A percentile compares a stretch with the other conserved stretches of the same genome.
Conservation (phyloP, 2,113 vertebrate genomes). For the Lipophrys pholis region DNA sequence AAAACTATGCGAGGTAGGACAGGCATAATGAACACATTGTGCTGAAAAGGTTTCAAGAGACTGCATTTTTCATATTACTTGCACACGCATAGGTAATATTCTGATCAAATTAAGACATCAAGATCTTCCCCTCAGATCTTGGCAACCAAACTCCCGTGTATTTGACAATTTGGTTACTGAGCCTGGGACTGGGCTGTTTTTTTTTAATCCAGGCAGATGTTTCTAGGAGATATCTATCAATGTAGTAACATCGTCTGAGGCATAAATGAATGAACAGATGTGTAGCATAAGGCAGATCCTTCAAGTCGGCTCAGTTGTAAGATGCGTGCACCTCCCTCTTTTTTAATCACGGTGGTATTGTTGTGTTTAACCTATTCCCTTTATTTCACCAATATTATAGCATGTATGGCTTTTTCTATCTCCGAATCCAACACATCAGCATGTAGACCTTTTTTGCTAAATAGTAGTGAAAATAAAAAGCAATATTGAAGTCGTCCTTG, state of each 20-base stretch:
- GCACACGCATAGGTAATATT: constrained; percentile 28
- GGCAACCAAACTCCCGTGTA: constrained; percentile 38
- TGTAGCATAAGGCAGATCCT: constrained; percentile 33
- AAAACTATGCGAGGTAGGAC: background rate
- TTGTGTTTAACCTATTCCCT: background rate
- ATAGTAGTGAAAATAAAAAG: constrained; percentile 28
- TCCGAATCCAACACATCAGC: background rate
- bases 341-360: constrained; percentile 2
- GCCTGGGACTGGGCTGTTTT: constrained; percentile 39
- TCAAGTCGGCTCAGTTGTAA: constrained; percentile 2
- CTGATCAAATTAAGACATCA: constrained; percentile 65
- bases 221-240: constrained; percentile 62
- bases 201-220: constrained; percentile 64
- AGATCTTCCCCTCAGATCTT: constrained; percentile 41
- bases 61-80: background rate
- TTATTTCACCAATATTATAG: background rate
- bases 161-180: constrained; percentile 61
- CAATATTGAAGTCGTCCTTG: background rate
- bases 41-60: constrained; percentile 17
- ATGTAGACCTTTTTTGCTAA: background rate
- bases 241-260: constrained; percentile 56
- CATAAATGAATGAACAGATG: constrained; percentile 70
- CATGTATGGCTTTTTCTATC: background rate
- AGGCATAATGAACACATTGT: constrained; percentile 19
- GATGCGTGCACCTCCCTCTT: background rate